Evolutionary conservation across 2,113 vertebrate species (phyloP).

Genomic region (Mixornis gularis): DNA sequence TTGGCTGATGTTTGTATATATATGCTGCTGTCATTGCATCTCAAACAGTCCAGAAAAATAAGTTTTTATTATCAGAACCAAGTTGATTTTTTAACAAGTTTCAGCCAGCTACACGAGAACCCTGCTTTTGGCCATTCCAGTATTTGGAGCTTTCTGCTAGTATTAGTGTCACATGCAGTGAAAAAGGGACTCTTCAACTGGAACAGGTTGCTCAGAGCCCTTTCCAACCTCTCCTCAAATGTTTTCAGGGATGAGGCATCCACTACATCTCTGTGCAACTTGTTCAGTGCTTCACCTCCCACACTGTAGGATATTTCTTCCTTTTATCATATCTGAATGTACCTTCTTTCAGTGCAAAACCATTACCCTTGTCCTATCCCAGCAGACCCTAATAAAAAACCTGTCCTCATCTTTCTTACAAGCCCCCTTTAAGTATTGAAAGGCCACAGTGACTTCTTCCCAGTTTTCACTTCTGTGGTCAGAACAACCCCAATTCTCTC

Average conservation of each 20-base stretch:
- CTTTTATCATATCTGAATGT: background rate
- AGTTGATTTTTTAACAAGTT: background rate
- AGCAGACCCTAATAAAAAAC: background rate
- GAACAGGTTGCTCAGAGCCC: background rate
- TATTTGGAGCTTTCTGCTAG: background rate
- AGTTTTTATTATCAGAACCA: background rate
- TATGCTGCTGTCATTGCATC: background rate
- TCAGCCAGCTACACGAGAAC: background rate
- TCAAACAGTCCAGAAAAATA: background rate
- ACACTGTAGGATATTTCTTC: background rate
- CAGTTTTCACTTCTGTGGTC: background rate
- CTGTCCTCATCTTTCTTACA: background rate
- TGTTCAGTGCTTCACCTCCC: background rate
- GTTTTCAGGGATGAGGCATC: background rate
- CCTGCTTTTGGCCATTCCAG: background rate
- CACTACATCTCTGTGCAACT: rapidly evolving
- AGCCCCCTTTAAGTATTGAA: background rate
- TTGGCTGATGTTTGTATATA: background rate
- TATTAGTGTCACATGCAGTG: background rate
- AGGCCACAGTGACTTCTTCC: rapidly evolving
- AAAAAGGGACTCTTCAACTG: background rate
- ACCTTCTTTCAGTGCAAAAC: background rate
- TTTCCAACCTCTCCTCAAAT: background rate
- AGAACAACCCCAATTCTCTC: background rate
- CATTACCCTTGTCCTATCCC: background rate